phyloP scores from a whole-genome alignment of 1,140 invertebrate species.

The Calephelis nemesis region DNA sequence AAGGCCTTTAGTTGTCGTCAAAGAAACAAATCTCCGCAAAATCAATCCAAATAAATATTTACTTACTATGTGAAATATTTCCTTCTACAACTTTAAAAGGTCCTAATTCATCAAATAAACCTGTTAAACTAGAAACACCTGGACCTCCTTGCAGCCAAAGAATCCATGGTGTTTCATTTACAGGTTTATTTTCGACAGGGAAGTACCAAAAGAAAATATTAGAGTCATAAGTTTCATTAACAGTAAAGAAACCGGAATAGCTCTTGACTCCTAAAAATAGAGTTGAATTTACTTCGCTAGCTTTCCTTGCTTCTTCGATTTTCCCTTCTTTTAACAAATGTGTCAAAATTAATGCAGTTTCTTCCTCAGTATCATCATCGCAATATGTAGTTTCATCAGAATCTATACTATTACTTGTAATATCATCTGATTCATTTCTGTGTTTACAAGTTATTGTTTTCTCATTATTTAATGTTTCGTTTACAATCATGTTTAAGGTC shows the following conservation, averaged over 20 bases:
- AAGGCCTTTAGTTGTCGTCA: too few relatives aligned
- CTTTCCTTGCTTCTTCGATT: conserved; percentile 46
- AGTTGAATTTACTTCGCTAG: conserved; percentile 43
- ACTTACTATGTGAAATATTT: not conserved
- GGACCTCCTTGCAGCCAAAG: conserved; percentile 90
- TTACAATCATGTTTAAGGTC: not conserved
- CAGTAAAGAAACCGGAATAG: conserved; percentile 82
- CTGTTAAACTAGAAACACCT: conserved; percentile 88
- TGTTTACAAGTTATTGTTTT: not conserved
- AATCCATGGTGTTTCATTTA: conserved; percentile 81
- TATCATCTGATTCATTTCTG: conserved; percentile 8
- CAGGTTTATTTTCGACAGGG: conserved; percentile 72
- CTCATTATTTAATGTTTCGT: not conserved
- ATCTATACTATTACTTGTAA: conserved; percentile 12
- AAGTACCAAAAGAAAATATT: conserved; percentile 87
- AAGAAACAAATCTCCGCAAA: too few relatives aligned
- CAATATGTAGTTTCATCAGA: conserved; percentile 18
- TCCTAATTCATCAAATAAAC: conserved; percentile 90
- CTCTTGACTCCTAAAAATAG: conserved; percentile 58
- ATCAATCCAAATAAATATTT: not conserved
- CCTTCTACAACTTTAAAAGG: conserved; percentile 81
- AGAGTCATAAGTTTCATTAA: conserved; percentile 81
- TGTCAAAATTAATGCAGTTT: conserved; percentile 83
- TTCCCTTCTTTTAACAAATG: conserved; percentile 81
- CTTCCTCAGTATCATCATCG: conserved; percentile 40